Evolutionary conservation across 2,888 invertebrate species (phyloP), one percentile per base, ranked within the genome.

Genomic region (Acrobasis repandana): DNA sequence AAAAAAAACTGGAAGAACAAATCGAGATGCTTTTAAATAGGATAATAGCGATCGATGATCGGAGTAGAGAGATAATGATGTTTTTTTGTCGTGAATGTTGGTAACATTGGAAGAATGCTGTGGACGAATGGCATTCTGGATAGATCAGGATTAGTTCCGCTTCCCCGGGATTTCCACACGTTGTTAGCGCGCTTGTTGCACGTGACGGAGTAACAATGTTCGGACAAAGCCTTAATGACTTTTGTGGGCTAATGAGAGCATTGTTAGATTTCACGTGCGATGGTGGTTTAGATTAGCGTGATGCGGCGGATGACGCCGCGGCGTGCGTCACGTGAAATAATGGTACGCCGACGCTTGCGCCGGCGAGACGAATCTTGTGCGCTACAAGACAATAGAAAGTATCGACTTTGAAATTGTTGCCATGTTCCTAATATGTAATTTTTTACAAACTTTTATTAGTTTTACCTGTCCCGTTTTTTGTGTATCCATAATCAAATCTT

Each of bases 21-120:
- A 91, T 91, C 89, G 85, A 90, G 86, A 90, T 84, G 87, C 89
- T 86, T 91, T 90, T 90, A 91, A 90, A 89, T 88, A 88, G 90
- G 86, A 91, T 91, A 92, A 92, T 91, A 86, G 91, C 88, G 86
- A 90, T 90, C 89, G 86, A 88, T 89, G 90, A 91, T 89, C 86
- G 88, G 79, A 82, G 84, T 82, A 88, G 88, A 88, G 87, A 90
- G 90, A 89, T 89, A 89, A 90, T 90, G 88, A 90, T 86, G 88
- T 90, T 78, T 82, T 88, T 91, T 90, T 83, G 80, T 81, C 70
- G 72, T 54, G 72, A 76, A 80, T 78, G 77, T 73, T 78, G 77
- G 79, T 82, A 82, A 79, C 77, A 79, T 84, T 83, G 86, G 83
- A 87, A 83, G 85, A 79, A 72, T 76, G 67, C 72, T 71, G 71